A percentile compares a stretch with the other conserved stretches of the same genome.
These are phyloP conservation scores for Argentina silus DNA, from an alignment of 2,797 vertebrate species.

Conservation along the genomic window DNA sequence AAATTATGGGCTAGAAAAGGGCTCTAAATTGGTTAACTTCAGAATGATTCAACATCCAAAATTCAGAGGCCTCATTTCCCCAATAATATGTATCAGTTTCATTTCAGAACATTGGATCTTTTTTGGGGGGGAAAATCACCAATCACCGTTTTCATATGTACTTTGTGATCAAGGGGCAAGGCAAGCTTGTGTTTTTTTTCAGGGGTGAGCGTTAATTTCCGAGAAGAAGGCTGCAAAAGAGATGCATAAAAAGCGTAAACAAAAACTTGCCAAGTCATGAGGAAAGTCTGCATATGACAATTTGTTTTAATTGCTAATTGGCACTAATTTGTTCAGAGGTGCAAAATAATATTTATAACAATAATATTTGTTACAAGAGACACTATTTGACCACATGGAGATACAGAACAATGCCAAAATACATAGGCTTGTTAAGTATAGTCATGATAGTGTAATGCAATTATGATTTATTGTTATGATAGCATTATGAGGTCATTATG, in stretches of 20 bases:
- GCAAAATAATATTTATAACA: not conserved
- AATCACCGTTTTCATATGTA: constrained; percentile 66
- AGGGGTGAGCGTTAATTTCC: constrained; percentile 52
- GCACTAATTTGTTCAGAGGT: not conserved
- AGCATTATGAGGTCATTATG: too few relatives aligned
- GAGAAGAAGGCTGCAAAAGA: constrained; percentile 65
- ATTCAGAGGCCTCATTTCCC: constrained; percentile 9
- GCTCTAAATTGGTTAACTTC: not conserved
- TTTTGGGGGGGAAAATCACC: constrained; percentile 34
- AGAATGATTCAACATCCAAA: too few relatives aligned
- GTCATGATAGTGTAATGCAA: too few relatives aligned
- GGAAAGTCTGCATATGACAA: constrained; percentile 13
- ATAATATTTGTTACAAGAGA: not conserved
- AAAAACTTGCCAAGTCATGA: constrained; percentile 31
- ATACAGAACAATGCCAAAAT: not conserved
- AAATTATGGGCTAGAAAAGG: too few relatives aligned
- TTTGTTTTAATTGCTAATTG: not conserved
- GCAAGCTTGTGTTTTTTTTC: constrained; percentile 53
- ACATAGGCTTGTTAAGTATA: too few relatives aligned
- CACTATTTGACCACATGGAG: not conserved
- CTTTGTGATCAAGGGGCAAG: constrained; percentile 55
- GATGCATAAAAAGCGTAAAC: constrained; percentile 46
- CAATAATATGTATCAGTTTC: not conserved
- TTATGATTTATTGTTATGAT: too few relatives aligned
- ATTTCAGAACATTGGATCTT: constrained; percentile 31